These are phyloP conservation scores for Esox lucius DNA, from an alignment of 2,797 vertebrate species.

Conservation along the genomic window DNA sequence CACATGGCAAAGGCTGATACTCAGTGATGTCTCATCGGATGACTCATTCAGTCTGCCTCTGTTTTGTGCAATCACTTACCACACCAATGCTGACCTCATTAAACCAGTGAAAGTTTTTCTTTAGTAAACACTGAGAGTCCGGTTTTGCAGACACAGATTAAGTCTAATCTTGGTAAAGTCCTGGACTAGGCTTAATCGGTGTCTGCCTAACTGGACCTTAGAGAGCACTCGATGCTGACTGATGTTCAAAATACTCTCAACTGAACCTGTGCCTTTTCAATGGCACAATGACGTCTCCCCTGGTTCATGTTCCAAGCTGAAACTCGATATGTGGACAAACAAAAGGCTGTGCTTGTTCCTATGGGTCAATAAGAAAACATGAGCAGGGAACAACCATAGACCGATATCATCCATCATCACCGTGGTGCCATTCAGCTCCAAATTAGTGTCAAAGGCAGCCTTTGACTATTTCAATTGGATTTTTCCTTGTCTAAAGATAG, in stretches of 20 bases:
- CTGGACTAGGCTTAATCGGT: background rate
- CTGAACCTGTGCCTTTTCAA: slow-evolving; percentile 28
- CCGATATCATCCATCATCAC: background rate
- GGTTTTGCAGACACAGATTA: too few species aligned
- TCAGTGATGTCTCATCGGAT: background rate
- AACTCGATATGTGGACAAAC: slow-evolving; percentile 24
- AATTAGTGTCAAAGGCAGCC: background rate
- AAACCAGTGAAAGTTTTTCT: slow-evolving; percentile 27
- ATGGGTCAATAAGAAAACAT: background rate
- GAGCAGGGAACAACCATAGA: background rate
- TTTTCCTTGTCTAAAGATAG: slow-evolving; percentile 15
- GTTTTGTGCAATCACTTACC: slow-evolving; percentile 13
- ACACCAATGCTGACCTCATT: slow-evolving; percentile 22
- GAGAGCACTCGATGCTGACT: background rate
- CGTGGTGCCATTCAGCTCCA: background rate
- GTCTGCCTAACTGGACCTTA: background rate
- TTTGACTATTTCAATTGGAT: slow-evolving; percentile 10
- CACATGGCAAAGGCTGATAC: background rate
- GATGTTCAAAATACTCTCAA: slow-evolving; percentile 28
- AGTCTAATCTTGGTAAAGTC: too few species aligned
- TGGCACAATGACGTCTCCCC: slow-evolving; percentile 11
- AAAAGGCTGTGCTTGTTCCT: background rate
- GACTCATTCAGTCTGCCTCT: slow-evolving; percentile 3
- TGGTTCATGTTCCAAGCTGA: slow-evolving; percentile 20
- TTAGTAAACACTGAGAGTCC: slow-evolving; percentile 22